Conservation (phyloP, 2,797 vertebrate genomes). For the Picus viridis region DNA sequence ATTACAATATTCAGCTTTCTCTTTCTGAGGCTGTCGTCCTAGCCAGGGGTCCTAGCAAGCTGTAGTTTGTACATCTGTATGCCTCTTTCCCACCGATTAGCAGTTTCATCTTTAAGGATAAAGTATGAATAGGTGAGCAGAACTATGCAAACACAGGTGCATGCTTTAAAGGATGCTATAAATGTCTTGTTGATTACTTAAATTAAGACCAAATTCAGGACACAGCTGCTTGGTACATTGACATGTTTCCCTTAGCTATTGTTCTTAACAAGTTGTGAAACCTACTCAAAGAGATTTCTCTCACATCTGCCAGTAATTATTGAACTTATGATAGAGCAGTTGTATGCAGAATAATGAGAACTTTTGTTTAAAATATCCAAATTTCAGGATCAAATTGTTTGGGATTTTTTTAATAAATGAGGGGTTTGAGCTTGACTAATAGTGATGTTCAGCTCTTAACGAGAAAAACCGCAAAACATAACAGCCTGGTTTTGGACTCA, state of each 20-base stretch:
- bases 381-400: background rate
- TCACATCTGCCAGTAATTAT: background rate
- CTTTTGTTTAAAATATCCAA: background rate
- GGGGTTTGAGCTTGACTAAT: background rate
- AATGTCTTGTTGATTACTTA: conserved; percentile 16
- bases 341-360: background rate
- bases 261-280: background rate
- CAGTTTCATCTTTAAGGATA: background rate
- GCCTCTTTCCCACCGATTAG: background rate
- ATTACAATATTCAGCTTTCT: background rate
- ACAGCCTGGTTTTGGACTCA: background rate
- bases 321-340: background rate
- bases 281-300: background rate
- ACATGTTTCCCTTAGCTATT: background rate
- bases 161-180: background rate
- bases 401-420: background rate
- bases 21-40: background rate
- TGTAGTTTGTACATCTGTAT: background rate
- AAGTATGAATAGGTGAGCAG: background rate
- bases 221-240: background rate
- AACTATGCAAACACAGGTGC: background rate
- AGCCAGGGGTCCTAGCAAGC: fast-evolving
- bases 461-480: fast-evolving
- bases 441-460: background rate
- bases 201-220: conserved; percentile 27